Base-by-base conservation (phyloP, 2,888 invertebrate genomes). In the Amaurobius ferox region DNA sequence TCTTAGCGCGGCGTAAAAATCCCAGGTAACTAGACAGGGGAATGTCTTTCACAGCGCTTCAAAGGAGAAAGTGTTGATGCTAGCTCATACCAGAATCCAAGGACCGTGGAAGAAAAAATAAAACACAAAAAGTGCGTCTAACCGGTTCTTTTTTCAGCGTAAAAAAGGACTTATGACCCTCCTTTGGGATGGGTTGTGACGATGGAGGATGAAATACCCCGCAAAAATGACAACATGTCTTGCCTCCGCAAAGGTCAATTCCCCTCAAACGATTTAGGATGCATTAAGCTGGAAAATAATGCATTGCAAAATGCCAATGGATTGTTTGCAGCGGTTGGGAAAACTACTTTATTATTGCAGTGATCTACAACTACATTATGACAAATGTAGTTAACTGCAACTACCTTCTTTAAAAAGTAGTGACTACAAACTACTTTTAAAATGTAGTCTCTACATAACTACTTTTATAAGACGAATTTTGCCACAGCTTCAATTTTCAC, bases 141-240 rank as follows among this genome's bases (percentile, higher is more conserved):
- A 80, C 80, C 80, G 80, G 80, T 80, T 67, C 73, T 64, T 48
- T 44, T 66, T 61, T 73, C 55, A 67, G 29, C 55, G 55, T 48
- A 55, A 67, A 40, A 28, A 35, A 29, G 35, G 67, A 80, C 80
- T 73, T 72, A 39, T 73, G 72, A 79, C 66, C 79, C 28, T 29
- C 71, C 79, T 48, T 32, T 23, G 39, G 35, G 73, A 55, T 23
- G 55, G 55, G 23, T 55, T 55, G 23, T 6, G 55, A 23, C 11
- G 55, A 55, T 11, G 1, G 19, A 3, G 23, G 23, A 5, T 16
- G 5, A 11, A 11, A 55, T 23, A 1, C 19, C 9, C 44, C 6
- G 9, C 9, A 16, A 7, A 44, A 44, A 5, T 13, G 5, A 35
- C 5, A 35, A 35, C 11, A 5, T 16, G 2, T 13, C 44, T 13